Conservation (phyloP, 2,888 invertebrate species). For the Diachrysia chrysitis region DNA sequence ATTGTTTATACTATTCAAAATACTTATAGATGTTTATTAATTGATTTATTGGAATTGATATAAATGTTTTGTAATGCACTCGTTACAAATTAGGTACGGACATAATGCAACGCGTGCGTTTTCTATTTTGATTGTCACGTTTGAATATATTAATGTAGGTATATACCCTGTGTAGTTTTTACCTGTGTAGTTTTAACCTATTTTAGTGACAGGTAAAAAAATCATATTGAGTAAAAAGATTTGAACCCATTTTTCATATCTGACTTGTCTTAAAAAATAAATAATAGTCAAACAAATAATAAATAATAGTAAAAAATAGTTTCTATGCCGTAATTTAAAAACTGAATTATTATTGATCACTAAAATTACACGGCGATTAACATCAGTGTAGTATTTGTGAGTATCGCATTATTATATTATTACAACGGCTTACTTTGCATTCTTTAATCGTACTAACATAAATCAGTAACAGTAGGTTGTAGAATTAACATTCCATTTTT, state of each 20-base stretch:
- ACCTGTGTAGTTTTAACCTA: neutral
- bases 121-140: conserved; percentile 40
- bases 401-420: conserved; percentile 54
- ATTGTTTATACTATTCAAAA: conserved; percentile 50
- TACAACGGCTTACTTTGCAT: conserved; percentile 55
- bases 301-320: too few species aligned
- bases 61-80: conserved; percentile 49
- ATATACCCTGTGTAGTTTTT: conserved; percentile 10
- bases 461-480: conserved; percentile 76
- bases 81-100: conserved; percentile 62
- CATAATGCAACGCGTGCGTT: conserved; percentile 41
- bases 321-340: neutral
- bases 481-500: conserved; percentile 80
- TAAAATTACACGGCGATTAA: conserved; percentile 8
- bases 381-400: conserved; percentile 53
- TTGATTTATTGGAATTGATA: conserved; percentile 41
- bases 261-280: neutral
- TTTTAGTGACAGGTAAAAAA: neutral
- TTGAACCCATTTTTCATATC: neutral
- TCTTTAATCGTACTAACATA: conserved; percentile 68
- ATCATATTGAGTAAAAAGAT: neutral
- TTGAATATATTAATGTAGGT: conserved; percentile 49
- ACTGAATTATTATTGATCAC: neutral
- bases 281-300: too few species aligned
- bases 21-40: conserved; percentile 23